Base-by-base conservation (phyloP, 2,888 invertebrate species). In the Horisme vitalbata region DNA sequence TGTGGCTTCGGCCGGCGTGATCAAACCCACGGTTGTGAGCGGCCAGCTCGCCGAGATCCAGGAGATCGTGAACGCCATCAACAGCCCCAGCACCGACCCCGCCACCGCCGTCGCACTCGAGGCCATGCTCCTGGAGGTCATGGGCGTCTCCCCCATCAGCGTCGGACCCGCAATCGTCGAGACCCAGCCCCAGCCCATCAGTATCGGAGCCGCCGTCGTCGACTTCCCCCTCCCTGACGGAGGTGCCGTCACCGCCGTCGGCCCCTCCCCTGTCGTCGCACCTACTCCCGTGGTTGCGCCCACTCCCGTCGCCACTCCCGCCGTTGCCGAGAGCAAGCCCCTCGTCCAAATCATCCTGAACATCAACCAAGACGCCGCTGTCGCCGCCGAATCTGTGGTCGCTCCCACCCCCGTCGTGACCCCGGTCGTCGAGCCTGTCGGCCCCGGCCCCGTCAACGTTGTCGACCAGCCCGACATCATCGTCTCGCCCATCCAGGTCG, bases 1-100 rank as follows among this genome's bases (percentile, higher is more conserved):
- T 56, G 77, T 76, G 68, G 78, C 79, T 34, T 71, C 75, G 53
- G 76, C 75, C 51, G 63, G 63, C 52, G 68, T 41, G 12, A 67
- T 73, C n/a, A 63, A 51, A 54, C 64, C 64, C 23, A 11, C 36
- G 6, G 28, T 24, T 21, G 10, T 48, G 35, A 10, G 31, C 31
- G 44, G 23, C 10, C 59, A 63, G 33, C n/a, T 48, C 13, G 36
- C 26, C 12, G 65, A 67, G 44, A 32, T 62, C 33, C 52, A 57
- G 35, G 49, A 64, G 57, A 63, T 67, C 55, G 45, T 65, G 31
- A 57, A 57, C 15, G 63, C 65, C 50, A 57, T 59, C 46, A 49
- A 57, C 43, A 57, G 59, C 57, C 55, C 57, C 45, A 56, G 57
- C 57, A 58, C 61, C 38, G 38, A 59, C 55, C 61, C 59, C 34